A percentile compares a stretch with the other conserved stretches of the same genome.
These are phyloP conservation scores for Diplogasteroides magnus DNA, from an alignment of 1,140 invertebrate species.

Conservation along the genomic window DNA sequence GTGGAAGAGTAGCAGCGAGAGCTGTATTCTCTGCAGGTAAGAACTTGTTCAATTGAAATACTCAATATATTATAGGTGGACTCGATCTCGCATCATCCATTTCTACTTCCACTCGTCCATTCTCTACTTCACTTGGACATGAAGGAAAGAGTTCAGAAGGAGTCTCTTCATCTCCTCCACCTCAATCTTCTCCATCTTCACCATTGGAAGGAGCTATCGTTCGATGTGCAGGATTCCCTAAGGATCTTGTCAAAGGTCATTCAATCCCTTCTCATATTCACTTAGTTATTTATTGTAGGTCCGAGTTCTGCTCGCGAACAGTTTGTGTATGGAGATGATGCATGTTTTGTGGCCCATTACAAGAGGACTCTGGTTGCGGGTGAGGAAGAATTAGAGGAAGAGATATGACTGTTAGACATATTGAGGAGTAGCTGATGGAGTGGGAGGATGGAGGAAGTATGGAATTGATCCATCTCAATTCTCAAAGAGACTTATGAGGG, in stretches of 20 bases:
- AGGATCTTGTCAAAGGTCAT: slow-evolving; percentile 6
- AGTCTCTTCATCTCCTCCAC: neutral
- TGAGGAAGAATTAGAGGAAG: too few species aligned
- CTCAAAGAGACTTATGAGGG: slow-evolving; percentile 79
- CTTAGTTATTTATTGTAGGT: slow-evolving; percentile 29
- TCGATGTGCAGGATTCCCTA: slow-evolving; percentile 26
- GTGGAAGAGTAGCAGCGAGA: slow-evolving; percentile 30
- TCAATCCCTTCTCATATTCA: neutral
- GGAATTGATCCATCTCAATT: slow-evolving; percentile 96
- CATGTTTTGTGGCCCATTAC: slow-evolving; percentile 83
- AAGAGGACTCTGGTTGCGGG: slow-evolving; percentile 83
- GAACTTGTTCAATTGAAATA: neutral
- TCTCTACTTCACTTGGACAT: neutral
- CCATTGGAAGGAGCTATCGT: slow-evolving; percentile 15
- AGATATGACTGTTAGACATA: too few species aligned
- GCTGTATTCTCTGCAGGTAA: slow-evolving; percentile 28
- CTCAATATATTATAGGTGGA: neutral
- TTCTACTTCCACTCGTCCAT: neutral
- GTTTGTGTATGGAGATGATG: slow-evolving; percentile 90
- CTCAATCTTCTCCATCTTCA: slow-evolving; percentile 6
- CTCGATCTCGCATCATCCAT: neutral
- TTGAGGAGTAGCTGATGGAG: slow-evolving; percentile 96
- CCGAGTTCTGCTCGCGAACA: slow-evolving; percentile 70
- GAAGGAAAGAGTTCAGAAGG: slow-evolving; percentile 1
- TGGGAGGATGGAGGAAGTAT: slow-evolving; percentile 92